These are phyloP conservation scores for Carapus acus DNA, from an alignment of 2,797 vertebrate genomes.

Conservation along the genomic window DNA sequence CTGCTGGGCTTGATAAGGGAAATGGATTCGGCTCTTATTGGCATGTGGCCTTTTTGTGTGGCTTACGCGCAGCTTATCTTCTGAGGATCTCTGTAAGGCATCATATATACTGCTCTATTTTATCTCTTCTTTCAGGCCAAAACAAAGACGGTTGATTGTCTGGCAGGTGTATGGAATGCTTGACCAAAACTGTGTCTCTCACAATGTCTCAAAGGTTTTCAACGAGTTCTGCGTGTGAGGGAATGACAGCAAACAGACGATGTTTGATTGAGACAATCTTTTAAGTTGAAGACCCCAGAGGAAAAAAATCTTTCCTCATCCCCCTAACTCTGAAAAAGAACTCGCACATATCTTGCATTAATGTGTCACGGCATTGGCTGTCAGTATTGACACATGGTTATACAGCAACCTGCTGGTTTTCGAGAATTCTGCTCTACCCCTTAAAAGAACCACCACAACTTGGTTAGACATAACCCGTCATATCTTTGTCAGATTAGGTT, in stretches of 20 bases:
- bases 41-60: constrained; percentile 29
- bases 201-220: not conserved
- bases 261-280: too few species aligned
- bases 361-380: too few species aligned
- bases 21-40: constrained; percentile 45
- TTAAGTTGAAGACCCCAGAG: too few species aligned
- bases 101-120: constrained; percentile 31
- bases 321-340: too few species aligned
- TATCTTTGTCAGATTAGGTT: not conserved
- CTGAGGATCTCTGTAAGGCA: constrained; percentile 34
- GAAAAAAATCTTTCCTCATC: too few species aligned
- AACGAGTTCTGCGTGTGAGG: not conserved
- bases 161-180: constrained; percentile 15
- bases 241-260: too few species aligned
- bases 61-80: constrained; percentile 24
- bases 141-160: constrained; percentile 20
- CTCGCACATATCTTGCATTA: too few species aligned
- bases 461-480: too few species aligned
- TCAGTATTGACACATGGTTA: too few species aligned
- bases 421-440: too few species aligned
- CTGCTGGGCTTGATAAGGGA: constrained; percentile 43
- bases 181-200: constrained; percentile 4
- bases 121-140: constrained; percentile 6
- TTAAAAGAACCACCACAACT: too few species aligned
- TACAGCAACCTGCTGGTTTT: too few species aligned